A percentile compares a stretch with the other conserved stretches of the same genome.
phyloP scores from a whole-genome alignment of 2,797 vertebrate species.

The Coregonus sp. region DNA sequence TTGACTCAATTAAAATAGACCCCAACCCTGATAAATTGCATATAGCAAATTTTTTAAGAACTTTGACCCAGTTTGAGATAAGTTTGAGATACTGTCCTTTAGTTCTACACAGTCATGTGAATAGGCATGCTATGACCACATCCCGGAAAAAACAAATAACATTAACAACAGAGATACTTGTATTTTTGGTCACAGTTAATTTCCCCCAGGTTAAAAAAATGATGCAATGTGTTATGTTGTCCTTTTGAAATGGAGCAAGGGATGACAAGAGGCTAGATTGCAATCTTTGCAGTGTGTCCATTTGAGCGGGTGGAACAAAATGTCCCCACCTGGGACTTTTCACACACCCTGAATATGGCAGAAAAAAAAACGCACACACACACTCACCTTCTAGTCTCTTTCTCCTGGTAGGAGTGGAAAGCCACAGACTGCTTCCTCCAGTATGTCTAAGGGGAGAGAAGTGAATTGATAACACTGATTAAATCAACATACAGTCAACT shows the following conservation, averaged over 20 bases:
- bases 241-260: slow-evolving; percentile 10
- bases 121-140: slow-evolving; percentile 14
- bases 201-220: slow-evolving; percentile 15
- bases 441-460: slow-evolving; percentile 71
- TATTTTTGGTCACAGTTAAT: slow-evolving; percentile 16
- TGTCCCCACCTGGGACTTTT: slow-evolving; percentile 18
- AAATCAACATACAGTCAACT: slow-evolving; percentile 14
- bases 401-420: slow-evolving; percentile 77
- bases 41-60: neutral
- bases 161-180: slow-evolving; percentile 28
- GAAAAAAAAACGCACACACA: neutral
- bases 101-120: slow-evolving; percentile 28
- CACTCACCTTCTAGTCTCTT: slow-evolving; percentile 81
- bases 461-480: slow-evolving; percentile 22
- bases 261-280: slow-evolving; percentile 19
- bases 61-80: neutral
- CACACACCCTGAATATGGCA: no score
- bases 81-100: neutral
- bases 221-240: slow-evolving; percentile 40
- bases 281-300: slow-evolving; percentile 23
- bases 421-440: slow-evolving; percentile 80
- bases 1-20: no score
- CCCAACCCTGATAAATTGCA: no score
- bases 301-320: slow-evolving; percentile 12
- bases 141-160: neutral